Evolutionary conservation across 2,797 vertebrate genomes (phyloP), one percentile per base, ranked within the genome.

Genomic region (Hylomyscus alleni): DNA sequence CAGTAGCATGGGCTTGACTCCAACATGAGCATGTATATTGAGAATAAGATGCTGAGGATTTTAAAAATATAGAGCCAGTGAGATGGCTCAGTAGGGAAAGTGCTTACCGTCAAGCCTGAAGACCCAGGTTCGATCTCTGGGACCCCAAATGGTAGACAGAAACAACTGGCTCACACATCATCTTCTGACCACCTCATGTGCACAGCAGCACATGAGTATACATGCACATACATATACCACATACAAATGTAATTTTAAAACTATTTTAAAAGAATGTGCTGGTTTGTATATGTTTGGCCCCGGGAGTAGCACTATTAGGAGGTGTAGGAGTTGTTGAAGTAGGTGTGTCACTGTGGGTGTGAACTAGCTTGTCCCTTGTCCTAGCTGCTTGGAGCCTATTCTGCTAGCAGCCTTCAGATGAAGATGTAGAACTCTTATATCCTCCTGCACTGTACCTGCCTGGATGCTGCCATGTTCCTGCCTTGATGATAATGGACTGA

Each of bases 191-290:
- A 40, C 50, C 24, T 1, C 34, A 26, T 54, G 50, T n/a, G 19
- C 19, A n/a, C 31, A 85, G 11, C 6, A 0, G 17, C 3, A 15
- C 44, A 47, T 0, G 1, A 17, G 10, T 5, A 19, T 4, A 20
- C 26, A 34, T 9, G 19, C 60, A 65, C 58, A 60, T 22, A 58
- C 22, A 60, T n/a, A 83, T 2, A 56, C 1, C 34, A 20, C n/a
- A n/a, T 12, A 72, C n/a, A 88, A 56, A 88, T 20, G 9, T 88
- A 44, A 73, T 40, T 73, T 73, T 56, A 56, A 73, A 40, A 56
- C n/a, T 88, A 56, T 56, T 88, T 72, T 73, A 37, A 54, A 56
- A 31, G 22, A 56, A 20, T 67, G 69, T 72, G 17, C 37, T 37
- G 19, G n/a, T 37, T 37, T 72, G 19, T 37, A 72, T 37, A 72